A percentile compares a stretch with the other conserved stretches of the same genome.
Conservation (phyloP, 2,113 vertebrate genomes). For the Entomyzon cyanotis region DNA sequence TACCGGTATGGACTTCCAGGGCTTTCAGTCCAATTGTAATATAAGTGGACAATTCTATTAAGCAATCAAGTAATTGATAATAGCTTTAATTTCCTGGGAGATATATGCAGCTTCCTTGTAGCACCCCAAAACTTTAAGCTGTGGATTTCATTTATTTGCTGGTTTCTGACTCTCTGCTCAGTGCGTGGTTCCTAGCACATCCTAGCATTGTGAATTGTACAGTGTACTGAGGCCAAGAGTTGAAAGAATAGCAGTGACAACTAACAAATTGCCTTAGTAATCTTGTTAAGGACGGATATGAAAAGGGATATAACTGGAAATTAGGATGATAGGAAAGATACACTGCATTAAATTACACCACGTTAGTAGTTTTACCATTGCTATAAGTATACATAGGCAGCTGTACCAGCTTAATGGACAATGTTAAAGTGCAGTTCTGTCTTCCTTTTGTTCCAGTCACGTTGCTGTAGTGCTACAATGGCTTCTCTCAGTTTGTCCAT, state of each 20-base stretch:
- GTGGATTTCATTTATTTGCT: conserved; percentile 27
- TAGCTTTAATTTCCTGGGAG: conserved; percentile 13
- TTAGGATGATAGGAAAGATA: not conserved
- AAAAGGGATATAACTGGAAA: not conserved
- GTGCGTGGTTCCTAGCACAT: not conserved
- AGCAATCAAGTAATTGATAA: not conserved
- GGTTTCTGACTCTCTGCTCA: not conserved
- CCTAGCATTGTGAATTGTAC: not conserved
- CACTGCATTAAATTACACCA: not conserved
- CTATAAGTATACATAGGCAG: not conserved
- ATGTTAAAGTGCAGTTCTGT: not conserved
- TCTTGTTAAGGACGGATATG: not conserved
- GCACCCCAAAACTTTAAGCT: conserved; percentile 12
- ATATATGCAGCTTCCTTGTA: not conserved
- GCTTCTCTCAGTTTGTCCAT: not conserved
- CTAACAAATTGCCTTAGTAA: not conserved
- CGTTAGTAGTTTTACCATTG: not conserved
- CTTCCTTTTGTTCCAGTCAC: not conserved
- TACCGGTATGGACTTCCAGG: not conserved
- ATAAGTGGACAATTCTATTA: not conserved
- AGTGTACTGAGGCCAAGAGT: not conserved
- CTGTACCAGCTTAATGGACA: not conserved
- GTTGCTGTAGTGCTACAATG: not conserved
- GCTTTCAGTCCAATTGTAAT: conserved; percentile 17
- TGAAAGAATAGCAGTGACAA: not conserved